A percentile compares a stretch with the other conserved stretches of the same genome.
phyloP scores from a whole-genome alignment of 2,113 vertebrate species.

The Xenopus tropicalis region UCB_Xtro_10.0 CM004446.2:13542501-13543000 shows the following conservation, averaged over 20 bases:
- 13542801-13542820: slow-evolving; percentile 39
- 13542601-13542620: slow-evolving; percentile 31
- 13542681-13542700: slow-evolving; percentile 20
- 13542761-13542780: slow-evolving; percentile 40
- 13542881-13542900: no score
- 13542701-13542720: slow-evolving; percentile 33
- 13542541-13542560: no score
- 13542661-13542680: slow-evolving; percentile 1
- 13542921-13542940: no score
- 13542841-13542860: slow-evolving; percentile 14
- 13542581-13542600: no score
- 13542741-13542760: slow-evolving; percentile 39
- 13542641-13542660: no score
- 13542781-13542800: slow-evolving; percentile 22
- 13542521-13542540: no score
- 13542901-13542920: not conserved
- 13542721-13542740: slow-evolving; percentile 32
- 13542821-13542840: slow-evolving; percentile 48
- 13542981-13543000: no score
- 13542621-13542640: not conserved
- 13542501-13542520: no score
- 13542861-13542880: no score
- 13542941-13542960: no score
- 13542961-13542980: no score
- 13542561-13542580: no score